Evolutionary conservation across 1,140 invertebrate genomes (phyloP).

Genomic region (Episyrphus balteatus): DNA sequence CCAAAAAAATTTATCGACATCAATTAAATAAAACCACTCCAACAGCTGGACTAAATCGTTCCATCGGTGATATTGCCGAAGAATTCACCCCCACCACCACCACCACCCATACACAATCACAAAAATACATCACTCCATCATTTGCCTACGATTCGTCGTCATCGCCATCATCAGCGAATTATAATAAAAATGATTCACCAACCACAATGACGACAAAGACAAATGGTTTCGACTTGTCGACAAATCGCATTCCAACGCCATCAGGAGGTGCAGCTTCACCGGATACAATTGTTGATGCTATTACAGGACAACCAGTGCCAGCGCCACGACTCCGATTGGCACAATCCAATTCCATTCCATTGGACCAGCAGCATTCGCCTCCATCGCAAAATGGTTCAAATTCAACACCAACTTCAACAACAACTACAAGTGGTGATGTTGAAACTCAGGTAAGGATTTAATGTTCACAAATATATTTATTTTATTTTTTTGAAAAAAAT

Average conservation of each 20-base stretch:
- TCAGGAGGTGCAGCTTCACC: conserved; percentile 32
- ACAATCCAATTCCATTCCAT: conserved; percentile 25
- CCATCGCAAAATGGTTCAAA: conserved; percentile 7
- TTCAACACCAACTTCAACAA: neutral
- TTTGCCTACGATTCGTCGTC: conserved; percentile 7
- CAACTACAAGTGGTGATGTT: conserved; percentile 16
- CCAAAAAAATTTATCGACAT: neutral
- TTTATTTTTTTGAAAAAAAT: conserved; percentile 1
- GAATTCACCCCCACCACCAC: conserved; percentile 6
- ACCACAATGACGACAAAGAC: conserved; percentile 9
- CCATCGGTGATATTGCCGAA: conserved; percentile 37
- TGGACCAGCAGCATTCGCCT: conserved; percentile 19
- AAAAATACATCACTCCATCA: conserved; percentile 4
- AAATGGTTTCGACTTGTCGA: conserved; percentile 11
- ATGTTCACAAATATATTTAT: neutral
- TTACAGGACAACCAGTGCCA: conserved; percentile 36
- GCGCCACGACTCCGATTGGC: conserved; percentile 30
- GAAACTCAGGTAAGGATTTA: conserved; percentile 9
- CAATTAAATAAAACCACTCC: neutral
- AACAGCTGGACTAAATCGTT: conserved; percentile 39
- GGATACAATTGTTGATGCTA: conserved; percentile 21
- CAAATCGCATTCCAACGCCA: conserved; percentile 34
- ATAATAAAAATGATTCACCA: conserved; percentile 10
- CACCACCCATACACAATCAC: conserved; percentile 5
- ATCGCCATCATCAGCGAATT: conserved; percentile 4